Evolutionary conservation across 1,140 invertebrate genomes (phyloP).

Genomic region (Drosophila kurseongensis): DNA sequence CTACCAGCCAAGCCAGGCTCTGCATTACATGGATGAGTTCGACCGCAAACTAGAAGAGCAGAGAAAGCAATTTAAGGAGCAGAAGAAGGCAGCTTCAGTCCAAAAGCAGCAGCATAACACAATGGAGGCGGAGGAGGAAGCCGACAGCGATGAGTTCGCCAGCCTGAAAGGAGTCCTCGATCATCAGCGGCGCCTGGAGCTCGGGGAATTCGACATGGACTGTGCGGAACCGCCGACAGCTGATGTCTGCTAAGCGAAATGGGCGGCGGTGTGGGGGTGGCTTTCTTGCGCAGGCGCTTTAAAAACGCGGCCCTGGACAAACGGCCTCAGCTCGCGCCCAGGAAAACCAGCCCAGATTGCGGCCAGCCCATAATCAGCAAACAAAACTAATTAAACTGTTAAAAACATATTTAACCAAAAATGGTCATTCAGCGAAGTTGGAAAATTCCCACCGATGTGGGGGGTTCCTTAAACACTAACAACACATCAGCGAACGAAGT

Average conservation of each 20-base stretch:
- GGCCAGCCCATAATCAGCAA: constrained; percentile 2
- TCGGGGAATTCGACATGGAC: constrained; percentile 74
- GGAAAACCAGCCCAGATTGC: constrained; percentile 44
- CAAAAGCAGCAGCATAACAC: neutral
- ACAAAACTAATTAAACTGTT: constrained; percentile 8
- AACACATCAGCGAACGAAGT: constrained; percentile 44
- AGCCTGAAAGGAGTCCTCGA: constrained; percentile 54
- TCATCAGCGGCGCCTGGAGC: constrained; percentile 59
- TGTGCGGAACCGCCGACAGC: constrained; percentile 44
- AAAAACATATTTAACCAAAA: constrained; percentile 6
- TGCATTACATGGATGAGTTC: constrained; percentile 85
- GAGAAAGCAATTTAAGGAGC: constrained; percentile 8
- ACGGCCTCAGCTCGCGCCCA: constrained; percentile 49
- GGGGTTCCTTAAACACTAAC: constrained; percentile 41
- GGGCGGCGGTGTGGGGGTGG: constrained; percentile 45
- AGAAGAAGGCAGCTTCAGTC: neutral
- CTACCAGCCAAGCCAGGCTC: constrained; percentile 85
- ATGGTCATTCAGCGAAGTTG: constrained; percentile 83
- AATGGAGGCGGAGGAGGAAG: constrained; percentile 33
- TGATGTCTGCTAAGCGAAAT: constrained; percentile 47
- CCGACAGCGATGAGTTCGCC: constrained; percentile 47
- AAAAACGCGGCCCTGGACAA: constrained; percentile 47
- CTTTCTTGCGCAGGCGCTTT: constrained; percentile 57
- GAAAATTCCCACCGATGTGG: constrained; percentile 76
- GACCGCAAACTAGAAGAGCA: constrained; percentile 64